Conservation (phyloP, 1,140 invertebrate genomes). For the Rhyzopertha dominica region DNA sequence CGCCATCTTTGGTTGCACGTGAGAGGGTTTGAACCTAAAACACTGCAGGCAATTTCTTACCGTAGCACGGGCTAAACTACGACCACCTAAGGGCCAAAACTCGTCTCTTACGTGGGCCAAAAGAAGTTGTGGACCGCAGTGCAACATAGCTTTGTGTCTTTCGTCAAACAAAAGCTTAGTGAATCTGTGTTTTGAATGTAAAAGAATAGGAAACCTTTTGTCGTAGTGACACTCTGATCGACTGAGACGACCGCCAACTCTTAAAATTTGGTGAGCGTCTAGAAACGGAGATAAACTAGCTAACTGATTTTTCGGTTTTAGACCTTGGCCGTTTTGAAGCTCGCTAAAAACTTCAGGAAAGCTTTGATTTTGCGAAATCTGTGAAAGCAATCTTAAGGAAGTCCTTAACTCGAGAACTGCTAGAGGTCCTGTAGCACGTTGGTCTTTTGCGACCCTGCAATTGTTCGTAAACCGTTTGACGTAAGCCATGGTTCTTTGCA, state of each 20-base stretch:
- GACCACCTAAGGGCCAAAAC: slow-evolving; percentile 36
- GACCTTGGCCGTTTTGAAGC: slow-evolving; percentile 1
- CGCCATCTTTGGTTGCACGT: slow-evolving; percentile 33
- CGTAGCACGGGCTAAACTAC: slow-evolving; percentile 20
- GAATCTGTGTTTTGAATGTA: too few relatives aligned
- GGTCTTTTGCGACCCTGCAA: neutral
- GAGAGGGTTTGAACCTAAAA: slow-evolving; percentile 24
- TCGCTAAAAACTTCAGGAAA: slow-evolving; percentile 15
- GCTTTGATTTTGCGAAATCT: slow-evolving; percentile 7
- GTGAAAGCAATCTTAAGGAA: neutral
- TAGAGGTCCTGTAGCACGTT: slow-evolving; percentile 4
- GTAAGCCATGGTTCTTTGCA: slow-evolving; percentile 14
- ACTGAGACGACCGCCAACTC: slow-evolving; percentile 45
- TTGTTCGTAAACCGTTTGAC: slow-evolving; percentile 17
- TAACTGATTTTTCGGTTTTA: slow-evolving; percentile 15
- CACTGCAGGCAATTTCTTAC: slow-evolving; percentile 37
- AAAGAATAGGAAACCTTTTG: too few relatives aligned
- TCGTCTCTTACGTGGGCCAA: slow-evolving; percentile 22
- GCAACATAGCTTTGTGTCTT: slow-evolving; percentile 20
- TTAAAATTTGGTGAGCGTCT: slow-evolving; percentile 37
- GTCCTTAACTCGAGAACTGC: slow-evolving; percentile 10
- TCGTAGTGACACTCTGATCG: too few relatives aligned
- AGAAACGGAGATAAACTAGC: slow-evolving; percentile 40
- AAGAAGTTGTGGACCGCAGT: slow-evolving; percentile 40
- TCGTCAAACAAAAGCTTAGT: slow-evolving; percentile 3